phyloP scores from a whole-genome alignment of 2,888 invertebrate genomes.

The Lasioglossum marginatum region DNA sequence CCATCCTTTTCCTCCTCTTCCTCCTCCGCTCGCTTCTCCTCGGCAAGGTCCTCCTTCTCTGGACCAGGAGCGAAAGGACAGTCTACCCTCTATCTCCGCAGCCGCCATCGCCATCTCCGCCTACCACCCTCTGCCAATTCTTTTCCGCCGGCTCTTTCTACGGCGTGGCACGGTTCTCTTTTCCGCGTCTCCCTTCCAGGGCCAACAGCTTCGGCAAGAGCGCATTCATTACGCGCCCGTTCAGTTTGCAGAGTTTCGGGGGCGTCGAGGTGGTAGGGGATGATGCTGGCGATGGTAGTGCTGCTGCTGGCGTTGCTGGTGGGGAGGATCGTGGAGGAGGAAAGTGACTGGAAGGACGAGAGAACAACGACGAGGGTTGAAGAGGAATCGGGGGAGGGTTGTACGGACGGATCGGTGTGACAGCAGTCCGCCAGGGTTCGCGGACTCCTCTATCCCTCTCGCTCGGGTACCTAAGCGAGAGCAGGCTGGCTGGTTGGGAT shows the following conservation, averaged over 20 bases:
- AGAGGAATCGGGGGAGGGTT: constrained; percentile 28
- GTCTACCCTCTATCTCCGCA: constrained; percentile 51
- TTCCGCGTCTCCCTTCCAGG: constrained; percentile 21
- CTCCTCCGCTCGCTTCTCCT: background rate
- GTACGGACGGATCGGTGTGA: constrained; percentile 57
- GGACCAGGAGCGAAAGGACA: constrained; percentile 61
- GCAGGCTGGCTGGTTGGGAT: background rate
- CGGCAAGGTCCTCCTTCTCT: constrained; percentile 28
- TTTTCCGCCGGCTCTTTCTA: constrained; percentile 50
- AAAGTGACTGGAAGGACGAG: constrained; percentile 56
- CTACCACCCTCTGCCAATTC: constrained; percentile 51
- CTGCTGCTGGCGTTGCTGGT: background rate
- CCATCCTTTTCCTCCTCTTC: constrained; percentile 48
- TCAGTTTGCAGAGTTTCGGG: constrained; percentile 75
- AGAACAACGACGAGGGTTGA: constrained; percentile 47
- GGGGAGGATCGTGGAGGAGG: constrained; percentile 60
- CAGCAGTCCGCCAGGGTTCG: constrained; percentile 48
- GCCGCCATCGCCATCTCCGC: constrained; percentile 22
- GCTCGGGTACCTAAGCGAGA: constrained; percentile 8
- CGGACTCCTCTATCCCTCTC: constrained; percentile 42
- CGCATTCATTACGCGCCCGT: constrained; percentile 77
- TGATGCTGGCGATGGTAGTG: background rate
- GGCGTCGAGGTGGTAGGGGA: constrained; percentile 33
- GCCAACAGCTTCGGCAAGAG: constrained; percentile 43
- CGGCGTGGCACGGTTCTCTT: constrained; percentile 32